Evolutionary conservation across 2,797 vertebrate species (phyloP), one percentile per base, ranked within the genome.

Genomic region (Telmatherina bonti): DNA sequence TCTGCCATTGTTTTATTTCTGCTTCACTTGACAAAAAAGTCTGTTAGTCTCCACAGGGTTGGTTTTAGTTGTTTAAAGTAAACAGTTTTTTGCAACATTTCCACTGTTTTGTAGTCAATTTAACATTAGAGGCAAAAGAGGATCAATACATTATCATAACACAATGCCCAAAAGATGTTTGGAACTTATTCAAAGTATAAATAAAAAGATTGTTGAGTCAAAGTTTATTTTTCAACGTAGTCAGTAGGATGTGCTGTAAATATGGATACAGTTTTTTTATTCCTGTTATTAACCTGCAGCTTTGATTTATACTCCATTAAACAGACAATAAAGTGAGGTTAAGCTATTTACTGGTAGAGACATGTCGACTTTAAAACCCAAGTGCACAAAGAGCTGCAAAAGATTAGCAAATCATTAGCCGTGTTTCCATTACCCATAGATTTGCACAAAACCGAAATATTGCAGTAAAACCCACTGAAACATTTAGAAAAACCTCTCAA

Each of bases 1-100:
- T 84, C 70, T 53, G 73, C 43, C 2, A 69, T 78, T 81, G 84
- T 83, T 74, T 62, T 57, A 55, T 61, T 87, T 90, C 77, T 85
- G 84, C 83, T 76, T 89, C 74, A 76, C 78, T 91, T 85, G 61
- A 54, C 76, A 58, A 27, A 56, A 49, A 18, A 62, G 70, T 69
- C 72, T 63, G 61, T 67, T 62, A 56, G 65, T 62, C 64, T 72
- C 52, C 64, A 47, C 62, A 67, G 38, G 52, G 53, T 53, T 33
- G 16, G 8, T 13, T 51, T 24, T 51, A 5, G n/a, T 51, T 51
- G 22, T 22, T 12, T n/a, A 11, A 24, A 49, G 20, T 49, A 5
- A 24, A 51, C 22, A 24, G 15, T 41, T 29, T 41, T 12, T 41
- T 53, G 36, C 0, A 1, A 63, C 26, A 52, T 65, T 54, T 27